Percentiles rank a stretch among this genome's conserved stretches.
Evolutionary conservation across 2,113 vertebrate species (phyloP).

Genomic region (Cygnus atratus): DNA sequence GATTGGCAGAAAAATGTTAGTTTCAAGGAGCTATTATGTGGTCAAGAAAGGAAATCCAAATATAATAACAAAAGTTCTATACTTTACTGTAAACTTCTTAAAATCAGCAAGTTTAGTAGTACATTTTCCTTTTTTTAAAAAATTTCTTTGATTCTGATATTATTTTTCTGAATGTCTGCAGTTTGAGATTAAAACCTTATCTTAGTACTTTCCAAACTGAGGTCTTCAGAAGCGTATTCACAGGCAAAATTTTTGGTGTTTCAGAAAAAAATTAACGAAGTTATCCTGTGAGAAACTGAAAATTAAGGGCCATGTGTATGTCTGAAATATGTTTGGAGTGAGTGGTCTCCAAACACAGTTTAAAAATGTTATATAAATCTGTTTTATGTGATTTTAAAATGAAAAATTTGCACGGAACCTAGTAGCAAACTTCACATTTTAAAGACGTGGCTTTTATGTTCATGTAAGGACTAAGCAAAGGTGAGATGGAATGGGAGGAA

Average conservation of each 20-base stretch:
- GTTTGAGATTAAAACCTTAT: neutral
- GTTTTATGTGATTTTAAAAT: neutral
- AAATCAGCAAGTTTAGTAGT: neutral
- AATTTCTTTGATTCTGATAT: neutral
- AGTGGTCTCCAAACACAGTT: neutral
- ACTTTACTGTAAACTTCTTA: neutral
- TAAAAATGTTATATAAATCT: too few relatives aligned
- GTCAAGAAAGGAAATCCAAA: neutral
- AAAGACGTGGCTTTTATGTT: rapidly evolving
- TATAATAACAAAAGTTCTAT: neutral
- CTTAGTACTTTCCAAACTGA: neutral
- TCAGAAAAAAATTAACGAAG: neutral
- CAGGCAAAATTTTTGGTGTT: neutral
- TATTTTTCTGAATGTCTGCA: neutral
- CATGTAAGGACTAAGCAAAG: neutral
- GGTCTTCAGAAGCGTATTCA: neutral
- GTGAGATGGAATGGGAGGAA: neutral
- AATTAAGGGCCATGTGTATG: neutral
- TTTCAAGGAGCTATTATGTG: neutral
- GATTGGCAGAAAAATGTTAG: neutral
- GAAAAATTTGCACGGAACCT: neutral
- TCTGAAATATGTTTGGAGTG: neutral
- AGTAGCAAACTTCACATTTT: neutral
- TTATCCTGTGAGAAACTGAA: neutral
- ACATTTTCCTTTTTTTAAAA: neutral